These are phyloP conservation scores for Alligator sinensis DNA, from an alignment of 2,113 vertebrate species.

Conservation along the genomic window DNA sequence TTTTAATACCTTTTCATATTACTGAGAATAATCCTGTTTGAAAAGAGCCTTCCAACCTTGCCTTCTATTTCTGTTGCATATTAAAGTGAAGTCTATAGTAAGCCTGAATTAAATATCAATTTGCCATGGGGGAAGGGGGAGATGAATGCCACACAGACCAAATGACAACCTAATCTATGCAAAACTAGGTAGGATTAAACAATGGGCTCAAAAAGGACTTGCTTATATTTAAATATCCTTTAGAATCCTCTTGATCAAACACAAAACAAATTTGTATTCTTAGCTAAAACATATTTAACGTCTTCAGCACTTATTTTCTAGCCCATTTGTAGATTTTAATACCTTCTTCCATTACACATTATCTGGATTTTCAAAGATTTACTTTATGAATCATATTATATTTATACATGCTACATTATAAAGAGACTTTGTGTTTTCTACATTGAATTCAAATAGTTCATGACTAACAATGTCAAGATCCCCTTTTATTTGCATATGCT, in stretches of 20 bases:
- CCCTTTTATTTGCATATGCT: not conserved
- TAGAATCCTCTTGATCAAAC: not conserved
- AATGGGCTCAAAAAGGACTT: not conserved
- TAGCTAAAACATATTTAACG: not conserved
- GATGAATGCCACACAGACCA: not conserved
- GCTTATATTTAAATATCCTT: fast-evolving
- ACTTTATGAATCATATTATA: not conserved
- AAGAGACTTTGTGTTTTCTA: not conserved
- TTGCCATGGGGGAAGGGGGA: not conserved
- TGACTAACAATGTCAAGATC: not conserved
- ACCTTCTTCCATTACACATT: not conserved
- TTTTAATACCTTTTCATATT: not conserved
- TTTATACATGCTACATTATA: not conserved
- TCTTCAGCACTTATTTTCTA: not conserved
- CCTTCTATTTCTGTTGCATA: not conserved
- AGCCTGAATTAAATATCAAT: not conserved
- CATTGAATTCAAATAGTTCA: not conserved
- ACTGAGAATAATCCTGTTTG: not conserved
- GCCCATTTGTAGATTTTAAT: not conserved
- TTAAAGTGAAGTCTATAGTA: not conserved
- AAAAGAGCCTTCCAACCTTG: not conserved
- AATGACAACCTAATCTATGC: not conserved
- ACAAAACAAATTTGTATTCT: not conserved
- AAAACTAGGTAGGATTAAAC: not conserved
- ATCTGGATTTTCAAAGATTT: not conserved